phyloP scores from a whole-genome alignment of 2,888 invertebrate genomes.

The Carterocephalus palaemon region DNA sequence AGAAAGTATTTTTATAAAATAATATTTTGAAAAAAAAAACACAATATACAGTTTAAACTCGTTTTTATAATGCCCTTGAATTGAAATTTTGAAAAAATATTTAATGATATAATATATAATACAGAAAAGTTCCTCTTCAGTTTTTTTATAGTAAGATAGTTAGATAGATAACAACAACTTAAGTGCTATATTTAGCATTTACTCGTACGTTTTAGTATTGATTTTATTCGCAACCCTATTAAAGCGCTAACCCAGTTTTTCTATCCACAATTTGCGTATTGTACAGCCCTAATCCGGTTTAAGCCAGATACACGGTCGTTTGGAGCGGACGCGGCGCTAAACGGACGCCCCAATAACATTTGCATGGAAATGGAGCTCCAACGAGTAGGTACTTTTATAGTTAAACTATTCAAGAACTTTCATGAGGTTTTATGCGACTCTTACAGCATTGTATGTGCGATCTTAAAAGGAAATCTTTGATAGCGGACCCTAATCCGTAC shows the following conservation, averaged over 20 bases:
- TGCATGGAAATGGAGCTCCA: conserved; percentile 67
- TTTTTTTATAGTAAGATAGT: too few relatives aligned
- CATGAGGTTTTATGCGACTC: conserved; percentile 14
- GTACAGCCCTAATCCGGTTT: conserved; percentile 67
- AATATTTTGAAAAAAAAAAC: too few relatives aligned
- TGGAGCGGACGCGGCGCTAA: conserved; percentile 60
- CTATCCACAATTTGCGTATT: conserved; percentile 28
- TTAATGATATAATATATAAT: too few relatives aligned
- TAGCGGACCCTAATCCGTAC: too few relatives aligned
- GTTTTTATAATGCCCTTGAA: too few relatives aligned
- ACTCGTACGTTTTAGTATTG: not conserved
- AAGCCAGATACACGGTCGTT: conserved; percentile 66
- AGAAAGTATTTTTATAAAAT: too few relatives aligned
- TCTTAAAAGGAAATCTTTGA: conserved; percentile 15
- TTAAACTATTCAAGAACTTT: conserved; percentile 25
- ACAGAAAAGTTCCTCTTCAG: too few relatives aligned
- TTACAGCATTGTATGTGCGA: conserved; percentile 27
- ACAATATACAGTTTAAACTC: too few relatives aligned
- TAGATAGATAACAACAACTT: too few relatives aligned
- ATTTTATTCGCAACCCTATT: conserved; percentile 2
- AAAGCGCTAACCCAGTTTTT: conserved; percentile 13
- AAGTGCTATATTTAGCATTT: not conserved
- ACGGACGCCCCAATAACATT: conserved; percentile 70
- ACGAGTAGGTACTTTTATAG: conserved; percentile 31
- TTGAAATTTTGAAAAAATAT: too few relatives aligned